Conservation (phyloP, 1,140 invertebrate genomes). For the Atta texana region DNA sequence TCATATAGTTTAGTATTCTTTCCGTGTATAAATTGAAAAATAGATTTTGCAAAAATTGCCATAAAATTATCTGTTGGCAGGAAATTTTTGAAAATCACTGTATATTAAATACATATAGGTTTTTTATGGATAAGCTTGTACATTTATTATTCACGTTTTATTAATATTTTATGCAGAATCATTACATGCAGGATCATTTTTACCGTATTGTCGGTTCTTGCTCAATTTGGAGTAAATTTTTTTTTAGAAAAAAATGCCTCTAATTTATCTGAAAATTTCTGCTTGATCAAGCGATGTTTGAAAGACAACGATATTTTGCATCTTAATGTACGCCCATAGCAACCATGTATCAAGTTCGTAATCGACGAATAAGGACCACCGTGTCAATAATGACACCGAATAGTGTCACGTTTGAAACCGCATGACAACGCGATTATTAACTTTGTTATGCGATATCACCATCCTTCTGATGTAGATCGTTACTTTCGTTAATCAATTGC, state of each 20-base stretch:
- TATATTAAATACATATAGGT: neutral
- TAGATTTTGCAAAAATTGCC: too few species aligned
- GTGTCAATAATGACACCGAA: constrained; percentile 1
- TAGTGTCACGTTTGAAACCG: neutral
- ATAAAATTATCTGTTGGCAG: too few species aligned
- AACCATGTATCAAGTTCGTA: neutral
- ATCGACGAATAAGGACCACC: neutral
- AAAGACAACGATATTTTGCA: neutral
- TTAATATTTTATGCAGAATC: too few species aligned
- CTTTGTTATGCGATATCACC: constrained; percentile 13
- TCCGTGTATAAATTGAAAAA: too few species aligned
- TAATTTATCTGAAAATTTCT: neutral
- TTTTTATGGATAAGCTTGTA: too few species aligned
- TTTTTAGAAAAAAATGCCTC: too few species aligned
- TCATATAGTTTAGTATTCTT: too few species aligned
- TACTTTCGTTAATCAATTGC: constrained; percentile 58
- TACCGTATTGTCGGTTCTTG: too few species aligned
- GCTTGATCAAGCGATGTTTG: neutral
- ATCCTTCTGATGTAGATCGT: constrained; percentile 1
- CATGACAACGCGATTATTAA: constrained; percentile 21
- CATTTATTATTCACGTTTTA: too few species aligned
- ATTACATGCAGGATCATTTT: too few species aligned
- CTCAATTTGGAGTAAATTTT: too few species aligned
- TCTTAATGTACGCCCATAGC: neutral
- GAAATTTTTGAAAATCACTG: too few species aligned